A percentile compares a stretch with the other conserved stretches of the same genome.
These are phyloP conservation scores for Thereva nobilitata DNA, from an alignment of 2,888 invertebrate genomes.

Conservation along the genomic window DNA sequence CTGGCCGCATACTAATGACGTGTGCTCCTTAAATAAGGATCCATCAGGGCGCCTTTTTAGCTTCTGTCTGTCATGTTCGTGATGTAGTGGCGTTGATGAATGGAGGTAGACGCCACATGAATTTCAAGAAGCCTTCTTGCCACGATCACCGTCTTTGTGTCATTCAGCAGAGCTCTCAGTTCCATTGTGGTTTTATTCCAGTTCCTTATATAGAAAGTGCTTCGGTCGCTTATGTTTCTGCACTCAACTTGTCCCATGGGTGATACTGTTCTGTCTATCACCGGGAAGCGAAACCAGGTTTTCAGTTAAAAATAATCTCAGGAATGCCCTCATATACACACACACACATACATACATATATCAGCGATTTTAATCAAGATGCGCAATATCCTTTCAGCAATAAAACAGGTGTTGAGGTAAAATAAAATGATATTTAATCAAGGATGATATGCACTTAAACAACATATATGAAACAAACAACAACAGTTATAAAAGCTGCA, in stretches of 20 bases:
- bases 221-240: conserved; percentile 21
- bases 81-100: conserved; percentile 39
- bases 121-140: conserved; percentile 34
- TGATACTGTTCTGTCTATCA: conserved; percentile 30
- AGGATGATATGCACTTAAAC: no score
- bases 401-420: no score
- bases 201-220: conserved; percentile 28
- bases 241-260: conserved; percentile 25
- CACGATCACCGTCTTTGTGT: conserved; percentile 2
- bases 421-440: no score
- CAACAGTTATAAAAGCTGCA: no score
- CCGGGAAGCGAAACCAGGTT: no score
- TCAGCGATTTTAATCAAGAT: no score
- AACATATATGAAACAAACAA: no score
- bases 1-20: conserved; percentile 39
- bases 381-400: no score
- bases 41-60: conserved; percentile 21
- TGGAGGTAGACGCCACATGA: conserved; percentile 40
- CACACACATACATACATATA: no score
- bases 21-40: conserved; percentile 23
- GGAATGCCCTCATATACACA: no score
- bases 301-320: no score
- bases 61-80: conserved; percentile 11
- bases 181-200: not conserved
- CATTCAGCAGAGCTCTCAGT: conserved; percentile 12